Evolutionary conservation across 2,797 vertebrate genomes (phyloP).

Genomic region (Mastacembelus armatus): DNA sequence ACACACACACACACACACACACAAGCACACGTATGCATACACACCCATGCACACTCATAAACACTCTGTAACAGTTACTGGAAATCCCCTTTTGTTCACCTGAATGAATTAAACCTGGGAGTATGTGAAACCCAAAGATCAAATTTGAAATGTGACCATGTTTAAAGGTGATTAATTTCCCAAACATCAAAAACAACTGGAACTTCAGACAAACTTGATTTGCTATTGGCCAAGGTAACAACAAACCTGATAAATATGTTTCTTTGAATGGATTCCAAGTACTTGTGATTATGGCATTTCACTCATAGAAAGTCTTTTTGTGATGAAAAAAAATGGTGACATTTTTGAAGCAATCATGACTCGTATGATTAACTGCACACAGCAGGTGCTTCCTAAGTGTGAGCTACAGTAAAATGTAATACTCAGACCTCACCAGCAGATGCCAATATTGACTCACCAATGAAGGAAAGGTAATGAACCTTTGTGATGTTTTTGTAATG

Average conservation of each 20-base stretch:
- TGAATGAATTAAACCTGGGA: slow-evolving; percentile 61
- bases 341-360: background rate
- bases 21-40: slow-evolving; percentile 16
- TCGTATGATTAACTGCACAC: background rate
- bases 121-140: slow-evolving; percentile 33
- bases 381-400: background rate
- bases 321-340: background rate
- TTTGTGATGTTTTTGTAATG: background rate
- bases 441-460: slow-evolving; percentile 38
- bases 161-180: slow-evolving; percentile 20
- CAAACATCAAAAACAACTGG: background rate
- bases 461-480: background rate
- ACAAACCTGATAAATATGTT: background rate
- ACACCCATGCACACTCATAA: slow-evolving; percentile 1
- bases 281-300: background rate
- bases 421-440: slow-evolving; percentile 58
- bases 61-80: slow-evolving; percentile 48
- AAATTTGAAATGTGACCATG: background rate
- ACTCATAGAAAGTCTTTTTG: background rate
- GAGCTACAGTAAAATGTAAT: slow-evolving; percentile 47
- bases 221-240: background rate
- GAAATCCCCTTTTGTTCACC: slow-evolving; percentile 73
- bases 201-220: background rate
- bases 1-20: slow-evolving; percentile 11
- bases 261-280: background rate